Evolutionary conservation across 2,888 invertebrate species (phyloP), one percentile per base, ranked within the genome.

Genomic region (Stenotaenia linearis): DNA sequence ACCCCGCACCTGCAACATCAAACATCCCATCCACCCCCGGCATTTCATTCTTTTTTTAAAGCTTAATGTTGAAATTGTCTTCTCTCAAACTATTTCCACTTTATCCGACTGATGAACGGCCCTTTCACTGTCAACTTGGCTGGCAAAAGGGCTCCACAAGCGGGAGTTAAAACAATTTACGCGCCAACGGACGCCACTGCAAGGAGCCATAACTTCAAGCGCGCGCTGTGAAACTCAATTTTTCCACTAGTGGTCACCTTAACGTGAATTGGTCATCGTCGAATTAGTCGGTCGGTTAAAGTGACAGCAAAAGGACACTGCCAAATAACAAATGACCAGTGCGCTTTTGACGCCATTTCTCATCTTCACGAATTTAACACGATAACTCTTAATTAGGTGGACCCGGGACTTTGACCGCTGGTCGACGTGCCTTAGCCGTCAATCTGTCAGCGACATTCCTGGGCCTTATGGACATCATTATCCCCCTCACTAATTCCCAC

Each of bases 231-330:
- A 74, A 74, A 74, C 28, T 32, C 74, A 74, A 74, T 74, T 74
- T 32, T 74, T 30, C 32, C 30, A 32, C 30, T 74, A 74, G 50
- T 50, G 50, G 50, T 50, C 50, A 50, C 50, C 50, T 50, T 50
- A 50, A 50, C 50, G 50, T 28, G 74, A 74, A 74, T 74, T 32
- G 74, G 74, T 74, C 74, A 74, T 74, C 74, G 74, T 32, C 74
- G 32, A 74, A 74, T 74, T 74, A 74, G 74, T 32, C 74, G 32
- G 32, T 32, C 50, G 18, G 50, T 50, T 50, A 50, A 50, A 50
- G 50, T 50, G 50, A 50, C 50, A 50, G 50, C 50, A 50, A 50
- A 50, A 50, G 50, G 50, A 50, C 50, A 50, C 50, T 50, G 50
- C 50, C 50, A 50, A 50, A 50, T 50, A 50, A 50, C 50, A 50